phyloP scores from a whole-genome alignment of 2,888 invertebrate species.

The Petrophora chlorosata region DNA sequence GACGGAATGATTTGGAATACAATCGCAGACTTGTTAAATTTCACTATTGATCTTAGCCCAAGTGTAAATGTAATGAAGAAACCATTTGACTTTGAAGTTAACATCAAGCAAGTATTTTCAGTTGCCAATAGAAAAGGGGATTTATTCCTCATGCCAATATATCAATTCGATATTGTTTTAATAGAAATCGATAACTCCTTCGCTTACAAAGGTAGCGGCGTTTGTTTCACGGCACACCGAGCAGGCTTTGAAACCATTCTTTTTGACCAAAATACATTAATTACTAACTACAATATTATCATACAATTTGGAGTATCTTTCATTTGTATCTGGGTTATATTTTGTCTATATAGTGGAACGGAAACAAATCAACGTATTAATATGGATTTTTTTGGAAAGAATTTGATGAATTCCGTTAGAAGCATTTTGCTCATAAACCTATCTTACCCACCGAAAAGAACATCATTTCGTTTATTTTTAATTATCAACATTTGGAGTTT shows the following conservation, averaged over 20 bases:
- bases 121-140: slow-evolving; percentile 65
- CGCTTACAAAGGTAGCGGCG: slow-evolving; percentile 66
- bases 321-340: slow-evolving; percentile 63
- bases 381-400: slow-evolving; percentile 67
- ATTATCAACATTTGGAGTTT: slow-evolving; percentile 67
- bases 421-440: slow-evolving; percentile 59
- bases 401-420: slow-evolving; percentile 65
- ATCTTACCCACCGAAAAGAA: slow-evolving; percentile 55
- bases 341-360: slow-evolving; percentile 54
- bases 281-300: slow-evolving; percentile 44
- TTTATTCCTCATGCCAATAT: slow-evolving; percentile 63
- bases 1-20: slow-evolving; percentile 70
- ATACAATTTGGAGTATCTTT: slow-evolving; percentile 53
- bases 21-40: slow-evolving; percentile 63
- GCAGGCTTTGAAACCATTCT: slow-evolving; percentile 66
- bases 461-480: slow-evolving; percentile 65
- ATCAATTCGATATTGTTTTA: slow-evolving; percentile 66
- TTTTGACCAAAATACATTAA: slow-evolving; percentile 55
- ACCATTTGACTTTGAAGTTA: slow-evolving; percentile 59
- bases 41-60: slow-evolving; percentile 60
- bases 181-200: slow-evolving; percentile 63
- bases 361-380: slow-evolving; percentile 48
- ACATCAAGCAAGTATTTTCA: slow-evolving; percentile 56
- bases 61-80: slow-evolving; percentile 45
- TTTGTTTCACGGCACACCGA: slow-evolving; percentile 64